Evolutionary conservation across 35 echinoderm and acorn worm genomes (phyloP).

Genomic region (Lytechinus variegatus): DNA sequence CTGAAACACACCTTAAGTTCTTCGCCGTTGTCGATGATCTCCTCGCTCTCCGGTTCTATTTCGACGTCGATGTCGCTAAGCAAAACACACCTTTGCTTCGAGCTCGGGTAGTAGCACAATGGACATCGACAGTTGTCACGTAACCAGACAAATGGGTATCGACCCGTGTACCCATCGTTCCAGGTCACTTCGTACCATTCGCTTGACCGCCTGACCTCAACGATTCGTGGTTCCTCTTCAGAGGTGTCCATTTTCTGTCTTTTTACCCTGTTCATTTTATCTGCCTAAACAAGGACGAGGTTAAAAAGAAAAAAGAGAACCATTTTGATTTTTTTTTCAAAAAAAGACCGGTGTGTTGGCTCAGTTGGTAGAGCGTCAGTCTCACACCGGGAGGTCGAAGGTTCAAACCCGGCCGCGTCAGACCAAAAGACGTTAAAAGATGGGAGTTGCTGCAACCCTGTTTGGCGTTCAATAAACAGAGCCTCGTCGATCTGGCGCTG

Average conservation of each 20-base stretch:
- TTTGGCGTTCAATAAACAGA: too few relatives aligned
- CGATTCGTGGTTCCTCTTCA: background rate
- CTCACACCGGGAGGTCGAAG: too few relatives aligned
- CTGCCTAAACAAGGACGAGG: background rate
- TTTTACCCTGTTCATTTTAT: background rate
- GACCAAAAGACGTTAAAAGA: too few relatives aligned
- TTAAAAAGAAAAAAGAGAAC: background rate
- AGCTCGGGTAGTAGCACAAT: constrained; percentile 53
- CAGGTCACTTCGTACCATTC: constrained; percentile 16
- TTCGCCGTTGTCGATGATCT: background rate
- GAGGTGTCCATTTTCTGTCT: background rate
- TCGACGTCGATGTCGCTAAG: constrained; percentile 49
- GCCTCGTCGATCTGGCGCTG: too few relatives aligned
- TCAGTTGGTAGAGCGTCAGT: too few relatives aligned
- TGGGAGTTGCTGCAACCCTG: too few relatives aligned
- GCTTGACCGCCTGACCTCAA: background rate
- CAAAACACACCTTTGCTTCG: background rate
- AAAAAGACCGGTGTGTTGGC: too few relatives aligned
- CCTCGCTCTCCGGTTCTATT: background rate
- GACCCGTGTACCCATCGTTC: constrained; percentile 5
- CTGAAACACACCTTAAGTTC: background rate
- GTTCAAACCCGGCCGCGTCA: too few relatives aligned
- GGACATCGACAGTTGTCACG: constrained; percentile 69
- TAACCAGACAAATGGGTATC: constrained; percentile 67
- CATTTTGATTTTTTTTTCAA: background rate